Evolutionary conservation across 2,113 vertebrate species (phyloP).

Genomic region (Gallinago media): DNA sequence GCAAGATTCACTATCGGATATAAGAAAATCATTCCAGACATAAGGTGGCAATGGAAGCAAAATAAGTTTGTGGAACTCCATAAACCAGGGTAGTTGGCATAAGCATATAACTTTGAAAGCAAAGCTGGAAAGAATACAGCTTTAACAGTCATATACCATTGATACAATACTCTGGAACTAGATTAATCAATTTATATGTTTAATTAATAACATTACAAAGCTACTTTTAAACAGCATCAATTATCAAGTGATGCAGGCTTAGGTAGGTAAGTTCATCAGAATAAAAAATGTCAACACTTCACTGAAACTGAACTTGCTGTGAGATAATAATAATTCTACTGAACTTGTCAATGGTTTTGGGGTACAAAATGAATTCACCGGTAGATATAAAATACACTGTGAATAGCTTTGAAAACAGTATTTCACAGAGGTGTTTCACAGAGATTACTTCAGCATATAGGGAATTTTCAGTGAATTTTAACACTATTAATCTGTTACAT

Average conservation of each 20-base stretch:
- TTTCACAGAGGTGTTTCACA: not conserved
- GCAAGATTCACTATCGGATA: not conserved
- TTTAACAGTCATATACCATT: not conserved
- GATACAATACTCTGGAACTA: not conserved
- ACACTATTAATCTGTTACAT: not conserved
- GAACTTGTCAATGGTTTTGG: not conserved
- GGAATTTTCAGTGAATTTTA: slow-evolving; percentile 2
- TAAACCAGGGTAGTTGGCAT: not conserved
- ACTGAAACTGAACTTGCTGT: not conserved
- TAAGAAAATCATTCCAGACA: not conserved
- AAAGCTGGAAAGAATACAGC: not conserved
- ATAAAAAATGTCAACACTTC: not conserved
- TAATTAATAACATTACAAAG: not conserved
- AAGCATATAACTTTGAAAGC: not conserved
- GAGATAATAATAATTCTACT: not conserved
- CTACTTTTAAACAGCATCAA: not conserved
- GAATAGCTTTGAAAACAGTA: not conserved
- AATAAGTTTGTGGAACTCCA: not conserved
- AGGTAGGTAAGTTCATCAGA: not conserved
- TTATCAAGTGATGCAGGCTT: not conserved
- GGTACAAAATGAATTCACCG: not conserved
- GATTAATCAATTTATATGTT: not conserved
- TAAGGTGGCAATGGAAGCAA: not conserved
- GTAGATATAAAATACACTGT: not conserved
- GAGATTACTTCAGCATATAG: not conserved